Conservation (phyloP, 2,797 vertebrate species). For the Poeciliopsis turneri region DNA sequence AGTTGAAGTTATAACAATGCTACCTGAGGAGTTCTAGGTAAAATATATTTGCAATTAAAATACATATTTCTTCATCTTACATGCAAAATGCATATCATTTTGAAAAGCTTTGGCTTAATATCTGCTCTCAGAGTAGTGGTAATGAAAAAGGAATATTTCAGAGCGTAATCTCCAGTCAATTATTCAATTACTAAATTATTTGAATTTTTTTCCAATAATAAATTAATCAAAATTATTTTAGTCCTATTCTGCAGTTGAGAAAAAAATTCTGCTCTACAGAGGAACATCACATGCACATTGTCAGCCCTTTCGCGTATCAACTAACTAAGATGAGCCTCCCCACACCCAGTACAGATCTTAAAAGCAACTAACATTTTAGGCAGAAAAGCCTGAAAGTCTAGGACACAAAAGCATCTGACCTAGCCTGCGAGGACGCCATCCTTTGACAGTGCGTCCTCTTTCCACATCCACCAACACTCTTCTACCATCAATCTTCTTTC, state of each 20-base stretch:
- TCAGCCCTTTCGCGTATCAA: neutral
- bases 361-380: neutral
- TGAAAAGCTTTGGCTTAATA: neutral
- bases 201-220: neutral
- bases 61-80: neutral
- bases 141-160: neutral
- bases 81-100: neutral
- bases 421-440: constrained; percentile 91
- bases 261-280: neutral
- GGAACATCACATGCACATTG: neutral
- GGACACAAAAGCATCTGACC: constrained; percentile 73
- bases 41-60: neutral
- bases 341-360: neutral
- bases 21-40: neutral
- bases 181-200: neutral
- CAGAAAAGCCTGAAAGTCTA: neutral
- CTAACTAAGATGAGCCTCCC: neutral
- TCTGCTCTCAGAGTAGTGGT: neutral
- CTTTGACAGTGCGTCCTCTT: constrained; percentile 92
- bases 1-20: neutral
- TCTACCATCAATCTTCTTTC: constrained; percentile 94
- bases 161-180: neutral
- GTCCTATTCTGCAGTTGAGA: neutral
- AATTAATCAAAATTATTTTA: neutral
- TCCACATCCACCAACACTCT: constrained; percentile 94